phyloP scores from a whole-genome alignment of 1,140 invertebrate species.

The Temnothorax nylanderi region DNA sequence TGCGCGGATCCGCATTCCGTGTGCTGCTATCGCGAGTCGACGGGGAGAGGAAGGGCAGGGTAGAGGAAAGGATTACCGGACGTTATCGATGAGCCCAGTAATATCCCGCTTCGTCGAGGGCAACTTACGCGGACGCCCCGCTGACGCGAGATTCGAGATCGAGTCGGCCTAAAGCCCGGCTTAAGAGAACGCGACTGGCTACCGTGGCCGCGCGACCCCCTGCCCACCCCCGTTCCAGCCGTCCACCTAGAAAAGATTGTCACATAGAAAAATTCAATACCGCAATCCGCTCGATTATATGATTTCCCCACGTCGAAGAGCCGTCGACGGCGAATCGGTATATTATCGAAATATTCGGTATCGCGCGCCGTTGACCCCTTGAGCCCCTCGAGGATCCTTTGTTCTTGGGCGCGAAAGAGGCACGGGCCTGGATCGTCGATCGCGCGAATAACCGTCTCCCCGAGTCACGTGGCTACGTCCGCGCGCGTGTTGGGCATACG shows the following conservation, averaged over 20 bases:
- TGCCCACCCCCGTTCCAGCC: not conserved
- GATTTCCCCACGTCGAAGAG: not conserved
- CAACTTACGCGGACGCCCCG: slow-evolving; percentile 18
- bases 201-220: slow-evolving; percentile 36
- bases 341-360: not conserved
- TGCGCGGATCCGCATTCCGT: slow-evolving; percentile 7
- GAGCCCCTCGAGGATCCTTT: slow-evolving; percentile 6
- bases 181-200: slow-evolving; percentile 67
- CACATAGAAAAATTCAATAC: not conserved
- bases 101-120: slow-evolving; percentile 41
- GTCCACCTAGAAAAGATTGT: not conserved
- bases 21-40: slow-evolving; percentile 15
- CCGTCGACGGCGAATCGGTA: not conserved
- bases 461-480: slow-evolving; percentile 52
- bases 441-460: not conserved
- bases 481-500: slow-evolving; percentile 48
- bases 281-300: not conserved
- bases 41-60: not conserved
- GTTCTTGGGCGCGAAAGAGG: slow-evolving; percentile 27
- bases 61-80: not conserved
- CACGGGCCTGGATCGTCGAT: not conserved
- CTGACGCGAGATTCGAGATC: slow-evolving; percentile 49
- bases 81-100: slow-evolving; percentile 49
- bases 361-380: not conserved
- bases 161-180: slow-evolving; percentile 11